Base-by-base conservation (phyloP, 2,888 invertebrate species). In the Pristionchus arcanus region DNA sequence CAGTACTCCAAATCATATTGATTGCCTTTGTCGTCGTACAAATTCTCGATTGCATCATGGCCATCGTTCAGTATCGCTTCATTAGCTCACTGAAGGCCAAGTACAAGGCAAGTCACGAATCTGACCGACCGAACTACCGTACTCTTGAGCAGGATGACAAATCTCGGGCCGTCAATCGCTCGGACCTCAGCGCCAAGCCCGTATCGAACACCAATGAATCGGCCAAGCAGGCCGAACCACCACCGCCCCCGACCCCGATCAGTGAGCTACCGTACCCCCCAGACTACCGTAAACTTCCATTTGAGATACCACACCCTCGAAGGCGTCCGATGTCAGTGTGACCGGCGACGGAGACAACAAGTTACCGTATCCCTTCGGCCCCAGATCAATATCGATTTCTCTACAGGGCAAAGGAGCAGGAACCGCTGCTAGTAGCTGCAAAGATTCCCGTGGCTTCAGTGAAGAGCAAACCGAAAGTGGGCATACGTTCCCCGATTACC, bases 171-270 rank as follows among this genome's bases (percentile, higher is more conserved):
- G 37, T 37, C 9, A 37, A 37, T 21, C 37, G 16, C 0, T 21
- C 37, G 21, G 74, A 71, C 31, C 25, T 31, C 13, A 74, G 74
- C 42, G 49, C 28, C 15, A 81, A 53, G 53, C 81, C 81, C 1
- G n/a, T n/a, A 49, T 7, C 28, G 11, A 28, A n/a, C 49, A 81
- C 21, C 1, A 53, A 15, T 3, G 81, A 81, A 53, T 49, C 81
- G 42, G 28, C 49, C n/a, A 81, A 81, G 37, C 81, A 81, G 53
- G 81, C 81, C n/a, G 81, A 42, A 53, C 49, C 81, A 1, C 81
- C 42, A 2, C 49, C 42, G n/a, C n/a, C 28, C 21, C 2, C 34
- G 34, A 37, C 49, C 28, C 49, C 49, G n/a, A 53, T 21, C 13
- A 42, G 81, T 53, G 81, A 28, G 81, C n/a, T 81, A 81, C n/a